Evolutionary conservation across 2,113 vertebrate species (phyloP).

Genomic region (Atherinomorus stipes): DNA sequence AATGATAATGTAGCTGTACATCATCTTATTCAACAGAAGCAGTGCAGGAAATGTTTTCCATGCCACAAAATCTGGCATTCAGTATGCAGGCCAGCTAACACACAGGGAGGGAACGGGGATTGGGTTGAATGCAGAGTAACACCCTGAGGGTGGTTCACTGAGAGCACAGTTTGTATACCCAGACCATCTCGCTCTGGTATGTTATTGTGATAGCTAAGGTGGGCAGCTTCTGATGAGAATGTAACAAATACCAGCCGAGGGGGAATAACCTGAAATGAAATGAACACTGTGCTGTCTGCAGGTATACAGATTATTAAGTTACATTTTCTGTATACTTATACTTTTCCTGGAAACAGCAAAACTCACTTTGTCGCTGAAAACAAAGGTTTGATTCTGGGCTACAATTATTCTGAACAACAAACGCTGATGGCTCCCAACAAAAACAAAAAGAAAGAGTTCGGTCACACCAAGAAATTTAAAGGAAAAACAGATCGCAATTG

Average conservation of each 20-base stretch:
- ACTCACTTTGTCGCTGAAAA: too few relatives aligned
- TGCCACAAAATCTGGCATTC: conserved; percentile 44
- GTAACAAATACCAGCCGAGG: conserved; percentile 33
- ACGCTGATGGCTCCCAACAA: too few relatives aligned
- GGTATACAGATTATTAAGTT: neutral
- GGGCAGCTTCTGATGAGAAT: conserved; percentile 29
- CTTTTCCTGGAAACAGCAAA: too few relatives aligned
- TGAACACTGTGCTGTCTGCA: conserved; percentile 1
- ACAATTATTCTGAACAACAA: too few relatives aligned
- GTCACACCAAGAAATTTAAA: too few relatives aligned
- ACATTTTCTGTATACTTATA: neutral
- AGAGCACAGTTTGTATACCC: conserved; percentile 47
- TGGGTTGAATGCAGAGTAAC: conserved; percentile 69
- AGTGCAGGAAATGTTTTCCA: conserved; percentile 45
- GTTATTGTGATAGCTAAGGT: conserved; percentile 46
- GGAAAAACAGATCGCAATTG: too few relatives aligned
- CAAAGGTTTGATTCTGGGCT: too few relatives aligned
- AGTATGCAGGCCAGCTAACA: conserved; percentile 69
- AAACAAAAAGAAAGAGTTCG: too few relatives aligned
- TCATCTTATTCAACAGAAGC: conserved; percentile 12
- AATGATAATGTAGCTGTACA: neutral
- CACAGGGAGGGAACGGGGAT: conserved; percentile 27
- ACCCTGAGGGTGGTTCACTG: conserved; percentile 56
- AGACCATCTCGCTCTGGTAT: conserved; percentile 43
- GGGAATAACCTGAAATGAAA: conserved; percentile 21